These are phyloP conservation scores for Spondyliosoma cantharus DNA, from an alignment of 2,797 vertebrate genomes.

Conservation along the genomic window DNA sequence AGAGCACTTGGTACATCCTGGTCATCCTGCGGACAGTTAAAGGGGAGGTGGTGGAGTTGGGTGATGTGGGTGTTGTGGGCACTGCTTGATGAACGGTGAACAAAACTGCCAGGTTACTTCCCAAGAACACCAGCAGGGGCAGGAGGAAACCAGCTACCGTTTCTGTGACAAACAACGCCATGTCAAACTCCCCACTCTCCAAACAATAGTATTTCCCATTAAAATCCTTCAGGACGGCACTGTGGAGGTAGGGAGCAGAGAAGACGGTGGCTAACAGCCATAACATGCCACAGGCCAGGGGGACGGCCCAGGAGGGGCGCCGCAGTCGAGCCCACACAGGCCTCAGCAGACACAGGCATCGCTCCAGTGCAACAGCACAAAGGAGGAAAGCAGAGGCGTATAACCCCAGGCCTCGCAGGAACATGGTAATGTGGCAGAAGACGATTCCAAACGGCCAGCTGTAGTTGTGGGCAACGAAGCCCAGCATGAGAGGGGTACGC, in stretches of 20 bases:
- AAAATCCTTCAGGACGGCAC: accelerated
- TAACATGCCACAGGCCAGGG: constrained; percentile 76
- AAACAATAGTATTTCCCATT: constrained; percentile 35
- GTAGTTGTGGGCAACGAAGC: constrained; percentile 70
- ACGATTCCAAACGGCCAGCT: constrained; percentile 79
- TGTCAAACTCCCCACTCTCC: constrained; percentile 47
- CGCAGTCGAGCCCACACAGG: constrained; percentile 83
- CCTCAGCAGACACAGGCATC: constrained; percentile 84
- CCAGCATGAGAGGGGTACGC: constrained; percentile 81
- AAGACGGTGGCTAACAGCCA: constrained; percentile 78
- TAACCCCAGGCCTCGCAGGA: constrained; percentile 83
- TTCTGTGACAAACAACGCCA: constrained; percentile 77
- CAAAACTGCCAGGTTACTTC: constrained; percentile 83
- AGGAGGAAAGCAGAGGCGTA: constrained; percentile 84
- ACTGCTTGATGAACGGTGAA: constrained; percentile 60
- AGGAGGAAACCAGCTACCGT: constrained; percentile 81
- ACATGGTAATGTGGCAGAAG: constrained; percentile 77
- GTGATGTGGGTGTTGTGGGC: constrained; percentile 45
- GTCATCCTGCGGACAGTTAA: constrained; percentile 65
- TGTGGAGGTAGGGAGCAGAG: constrained; percentile 78
- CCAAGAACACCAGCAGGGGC: constrained; percentile 82
- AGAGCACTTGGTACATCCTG: constrained; percentile 84
- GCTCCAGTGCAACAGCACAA: constrained; percentile 84
- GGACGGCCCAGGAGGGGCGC: constrained; percentile 84
- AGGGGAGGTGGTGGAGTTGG: constrained; percentile 44